Evolutionary conservation across 2,888 invertebrate species (phyloP), one percentile per base, ranked within the genome.

Genomic region (Lepidochitona cinerea): DNA sequence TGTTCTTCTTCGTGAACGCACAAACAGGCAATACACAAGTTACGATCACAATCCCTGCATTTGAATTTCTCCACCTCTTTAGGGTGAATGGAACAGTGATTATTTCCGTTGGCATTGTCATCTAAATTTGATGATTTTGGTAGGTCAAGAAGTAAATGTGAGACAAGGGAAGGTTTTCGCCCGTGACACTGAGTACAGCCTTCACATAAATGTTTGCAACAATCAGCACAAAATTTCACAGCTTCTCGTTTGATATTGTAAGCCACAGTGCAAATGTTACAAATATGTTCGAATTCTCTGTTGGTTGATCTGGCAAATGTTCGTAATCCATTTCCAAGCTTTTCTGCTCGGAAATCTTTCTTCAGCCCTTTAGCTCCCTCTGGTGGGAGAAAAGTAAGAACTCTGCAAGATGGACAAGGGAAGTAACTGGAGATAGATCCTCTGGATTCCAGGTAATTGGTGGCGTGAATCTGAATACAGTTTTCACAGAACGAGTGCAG

Each of bases 361-460:
- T 77, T 78, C 49, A 81, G 81, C 14, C 76, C 81, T n/a, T 70
- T 37, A 2, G 76, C 59, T 0, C 79, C 79, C 26, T 71, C 65
- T 9, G 69, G 41, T 23, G 81, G 78, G 14, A 75, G 41, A 9
- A 52, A 49, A 18, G 78, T 78, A 6, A 65, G 35, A 32, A 49
- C 41, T 37, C 82, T 68, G 37, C 82, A 82, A 29, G 77, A 74
- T 36, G 82, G 82, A 72, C 82, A 82, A 12, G 74, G 75, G 65
- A 82, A 79, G 18, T 52, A 71, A 32, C 41, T 67, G 1, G 64
- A 53, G 1, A 14, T 35, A 14, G 23, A 36, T 32, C 37, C 33
- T 9, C 37, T 41, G 14, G 37, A 23, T n/a, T 37, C 26, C 4
- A 52, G 26, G 2, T 76, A 75, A 5, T 70, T 75, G 26, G 69